phyloP scores from a whole-genome alignment of 2,113 vertebrate species.

The Carollia perspicillata region DNA sequence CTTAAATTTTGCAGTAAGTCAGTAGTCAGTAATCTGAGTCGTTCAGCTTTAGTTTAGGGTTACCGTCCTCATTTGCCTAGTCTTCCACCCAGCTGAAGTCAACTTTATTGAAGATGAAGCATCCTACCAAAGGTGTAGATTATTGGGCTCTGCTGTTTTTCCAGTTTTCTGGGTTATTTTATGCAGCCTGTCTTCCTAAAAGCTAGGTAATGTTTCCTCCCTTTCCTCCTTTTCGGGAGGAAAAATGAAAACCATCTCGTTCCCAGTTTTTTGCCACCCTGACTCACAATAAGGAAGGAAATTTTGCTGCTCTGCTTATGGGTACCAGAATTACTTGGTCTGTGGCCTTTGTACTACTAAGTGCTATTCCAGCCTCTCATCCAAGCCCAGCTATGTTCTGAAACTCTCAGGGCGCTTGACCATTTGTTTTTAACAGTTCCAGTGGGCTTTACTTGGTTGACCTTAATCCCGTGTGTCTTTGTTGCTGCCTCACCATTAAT shows the following conservation, averaged over 20 bases:
- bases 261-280: not conserved
- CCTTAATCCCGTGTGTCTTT: not conserved
- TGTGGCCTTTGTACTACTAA: not conserved
- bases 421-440: not conserved
- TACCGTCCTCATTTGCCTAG: not conserved
- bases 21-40: not conserved
- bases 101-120: not conserved
- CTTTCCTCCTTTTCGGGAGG: not conserved
- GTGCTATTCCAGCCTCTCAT: not conserved
- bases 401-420: not conserved
- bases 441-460: not conserved
- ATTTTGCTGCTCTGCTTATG: slow-evolving; percentile 1
- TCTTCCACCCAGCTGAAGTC: not conserved
- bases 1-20: not conserved
- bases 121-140: not conserved
- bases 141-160: not conserved
- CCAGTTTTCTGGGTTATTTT: not conserved
- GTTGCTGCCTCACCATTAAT: not conserved
- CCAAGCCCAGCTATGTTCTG: not conserved
- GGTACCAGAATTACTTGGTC: not conserved
- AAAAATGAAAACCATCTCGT: slow-evolving; percentile 44
- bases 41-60: not conserved
- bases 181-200: not conserved
- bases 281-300: not conserved
- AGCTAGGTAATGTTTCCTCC: not conserved